Percentiles rank a stretch among this genome's conserved stretches.
phyloP scores from a whole-genome alignment of 35 echinoderm and acorn worm genomes.

The Acanthaster planci region DNA sequence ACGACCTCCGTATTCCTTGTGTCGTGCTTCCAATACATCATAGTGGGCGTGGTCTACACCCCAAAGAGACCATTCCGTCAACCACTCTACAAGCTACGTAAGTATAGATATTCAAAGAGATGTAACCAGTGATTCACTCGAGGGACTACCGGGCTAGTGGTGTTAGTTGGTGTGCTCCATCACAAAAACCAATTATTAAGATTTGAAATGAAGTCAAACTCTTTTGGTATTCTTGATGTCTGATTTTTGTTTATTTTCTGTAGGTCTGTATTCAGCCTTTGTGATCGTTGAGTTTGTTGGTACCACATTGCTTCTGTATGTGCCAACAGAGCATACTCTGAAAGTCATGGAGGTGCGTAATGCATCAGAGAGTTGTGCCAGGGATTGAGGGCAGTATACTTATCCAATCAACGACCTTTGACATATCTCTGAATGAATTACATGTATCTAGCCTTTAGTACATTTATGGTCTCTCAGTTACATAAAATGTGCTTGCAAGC shows the following conservation, averaged over 20 bases:
- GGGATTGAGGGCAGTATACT: not conserved
- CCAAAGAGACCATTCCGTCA: slow-evolving; percentile 67
- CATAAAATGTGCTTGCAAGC: too few species aligned
- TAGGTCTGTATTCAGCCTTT: not conserved
- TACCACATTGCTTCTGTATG: not conserved
- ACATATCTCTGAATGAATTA: too few species aligned
- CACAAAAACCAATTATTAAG: not conserved
- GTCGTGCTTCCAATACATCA: slow-evolving; percentile 74
- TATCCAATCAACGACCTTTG: too few species aligned
- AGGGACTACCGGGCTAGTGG: too few species aligned
- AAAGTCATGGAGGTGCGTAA: too few species aligned
- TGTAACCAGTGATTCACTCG: too few species aligned
- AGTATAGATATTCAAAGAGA: too few species aligned
- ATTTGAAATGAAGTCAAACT: not conserved
- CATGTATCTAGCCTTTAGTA: too few species aligned
- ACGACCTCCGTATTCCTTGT: slow-evolving; percentile 63
- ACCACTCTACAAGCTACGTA: slow-evolving; percentile 71
- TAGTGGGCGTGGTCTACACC: slow-evolving; percentile 57
- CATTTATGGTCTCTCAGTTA: too few species aligned
- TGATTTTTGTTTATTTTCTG: not conserved
- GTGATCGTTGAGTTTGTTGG: not conserved
- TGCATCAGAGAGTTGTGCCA: too few species aligned
- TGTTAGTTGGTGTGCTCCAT: too few species aligned
- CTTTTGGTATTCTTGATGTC: not conserved
- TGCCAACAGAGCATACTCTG: not conserved